Evolutionary conservation across 2,113 vertebrate species (phyloP).

Genomic region (Atherinomorus stipes): DNA sequence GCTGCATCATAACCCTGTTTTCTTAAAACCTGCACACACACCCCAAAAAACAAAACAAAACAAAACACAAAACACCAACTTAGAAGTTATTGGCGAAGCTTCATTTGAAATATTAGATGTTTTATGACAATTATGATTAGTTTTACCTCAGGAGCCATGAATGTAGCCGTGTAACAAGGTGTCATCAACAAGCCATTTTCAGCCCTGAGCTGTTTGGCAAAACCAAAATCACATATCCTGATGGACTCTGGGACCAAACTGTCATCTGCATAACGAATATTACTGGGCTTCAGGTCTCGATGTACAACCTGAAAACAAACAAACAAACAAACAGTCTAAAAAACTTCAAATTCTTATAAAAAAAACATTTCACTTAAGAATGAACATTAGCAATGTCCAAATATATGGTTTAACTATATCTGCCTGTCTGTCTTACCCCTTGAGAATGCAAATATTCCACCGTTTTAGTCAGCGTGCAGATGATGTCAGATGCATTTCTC

Average conservation of each 20-base stretch:
- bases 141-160: conserved; percentile 93
- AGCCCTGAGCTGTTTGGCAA: conserved; percentile 94
- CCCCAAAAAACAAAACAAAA: conserved; percentile 24
- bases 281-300: conserved; percentile 95
- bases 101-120: neutral
- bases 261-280: conserved; percentile 94
- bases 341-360: neutral
- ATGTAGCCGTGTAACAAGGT: conserved; percentile 96
- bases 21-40: conserved; percentile 87
- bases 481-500: conserved; percentile 90
- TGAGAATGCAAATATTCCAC: conserved; percentile 96
- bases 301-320: conserved; percentile 89
- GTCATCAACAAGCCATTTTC: conserved; percentile 97
- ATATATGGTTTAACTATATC: neutral
- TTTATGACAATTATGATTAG: neutral
- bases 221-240: conserved; percentile 93
- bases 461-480: conserved; percentile 90
- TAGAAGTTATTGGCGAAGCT: neutral
- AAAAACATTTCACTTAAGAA: neutral
- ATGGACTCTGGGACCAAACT: conserved; percentile 92
- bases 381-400: too few species aligned
- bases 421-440: conserved; percentile 82
- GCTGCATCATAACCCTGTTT: conserved; percentile 96
- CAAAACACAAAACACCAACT: conserved; percentile 11
- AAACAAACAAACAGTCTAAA: neutral